These are phyloP conservation scores for Cryptosula pallasiana DNA, from an alignment of 2,888 invertebrate species.

Conservation along the genomic window DNA sequence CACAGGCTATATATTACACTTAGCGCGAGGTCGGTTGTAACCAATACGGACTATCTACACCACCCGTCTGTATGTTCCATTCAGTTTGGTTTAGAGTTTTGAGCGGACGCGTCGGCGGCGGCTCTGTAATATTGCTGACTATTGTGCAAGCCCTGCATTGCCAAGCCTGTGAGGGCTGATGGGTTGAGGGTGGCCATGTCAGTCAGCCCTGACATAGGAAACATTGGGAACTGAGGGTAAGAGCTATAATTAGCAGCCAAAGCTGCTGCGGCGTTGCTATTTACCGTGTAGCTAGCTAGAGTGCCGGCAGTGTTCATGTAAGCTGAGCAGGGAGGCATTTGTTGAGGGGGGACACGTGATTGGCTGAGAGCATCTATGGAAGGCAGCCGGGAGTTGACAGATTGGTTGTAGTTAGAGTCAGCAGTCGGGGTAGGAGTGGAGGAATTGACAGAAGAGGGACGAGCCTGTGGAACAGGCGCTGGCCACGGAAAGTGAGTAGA, in stretches of 20 bases:
- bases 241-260: not conserved
- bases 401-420: not conserved
- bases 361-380: conserved; percentile 13
- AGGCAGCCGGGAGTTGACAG: not conserved
- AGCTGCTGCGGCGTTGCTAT: not conserved
- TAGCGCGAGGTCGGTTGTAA: too few species aligned
- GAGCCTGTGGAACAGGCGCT: not conserved
- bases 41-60: too few species aligned
- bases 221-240: conserved; percentile 23
- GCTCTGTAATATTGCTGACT: conserved; percentile 8
- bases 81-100: not conserved
- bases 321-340: not conserved
- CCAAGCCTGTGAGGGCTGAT: conserved; percentile 6
- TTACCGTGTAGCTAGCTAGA: not conserved
- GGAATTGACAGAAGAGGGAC: not conserved
- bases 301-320: not conserved
- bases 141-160: conserved; percentile 17
- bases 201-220: not conserved
- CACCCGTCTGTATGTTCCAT: too few species aligned
- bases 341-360: not conserved
- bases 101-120: not conserved
- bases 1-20: too few species aligned
- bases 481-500: conserved; percentile 16
- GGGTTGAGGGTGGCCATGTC: conserved; percentile 21
- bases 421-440: not conserved